These are phyloP conservation scores for Yoshiicerus persimilis DNA, from an alignment of 1,140 invertebrate genomes.

Conservation along the genomic window DNA sequence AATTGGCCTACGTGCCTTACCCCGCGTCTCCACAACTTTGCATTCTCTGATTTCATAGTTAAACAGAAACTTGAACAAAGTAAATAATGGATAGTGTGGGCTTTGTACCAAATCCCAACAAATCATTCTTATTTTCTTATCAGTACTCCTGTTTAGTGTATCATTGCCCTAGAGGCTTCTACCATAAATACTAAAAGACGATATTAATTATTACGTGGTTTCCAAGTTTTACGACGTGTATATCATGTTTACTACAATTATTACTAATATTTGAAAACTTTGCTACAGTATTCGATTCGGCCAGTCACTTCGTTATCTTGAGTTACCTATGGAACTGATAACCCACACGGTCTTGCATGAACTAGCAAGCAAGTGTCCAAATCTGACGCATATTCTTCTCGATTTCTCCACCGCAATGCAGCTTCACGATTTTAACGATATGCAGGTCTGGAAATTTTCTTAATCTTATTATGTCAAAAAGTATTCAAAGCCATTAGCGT, in stretches of 20 bases:
- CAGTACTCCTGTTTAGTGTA: too few species aligned
- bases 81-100: too few species aligned
- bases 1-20: neutral
- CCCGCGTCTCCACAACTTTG: neutral
- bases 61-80: too few species aligned
- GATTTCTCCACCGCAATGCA: slow-evolving; percentile 99
- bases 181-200: too few species aligned
- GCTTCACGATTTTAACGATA: slow-evolving; percentile 97
- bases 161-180: too few species aligned
- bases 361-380: slow-evolving; percentile 93
- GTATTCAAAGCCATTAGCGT: too few species aligned
- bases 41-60: neutral
- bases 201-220: too few species aligned
- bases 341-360: slow-evolving; percentile 97
- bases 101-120: too few species aligned
- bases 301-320: slow-evolving; percentile 88
- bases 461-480: neutral
- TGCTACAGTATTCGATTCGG: slow-evolving; percentile 75
- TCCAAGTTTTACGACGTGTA: too few species aligned
- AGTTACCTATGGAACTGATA: slow-evolving; percentile 96
- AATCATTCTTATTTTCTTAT: too few species aligned
- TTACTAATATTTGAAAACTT: neutral
- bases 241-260: too few species aligned
- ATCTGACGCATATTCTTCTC: slow-evolving; percentile 94
- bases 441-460: slow-evolving; percentile 63